Evolutionary conservation across 2,113 vertebrate genomes (phyloP).

Genomic region (Otis tarda): DNA sequence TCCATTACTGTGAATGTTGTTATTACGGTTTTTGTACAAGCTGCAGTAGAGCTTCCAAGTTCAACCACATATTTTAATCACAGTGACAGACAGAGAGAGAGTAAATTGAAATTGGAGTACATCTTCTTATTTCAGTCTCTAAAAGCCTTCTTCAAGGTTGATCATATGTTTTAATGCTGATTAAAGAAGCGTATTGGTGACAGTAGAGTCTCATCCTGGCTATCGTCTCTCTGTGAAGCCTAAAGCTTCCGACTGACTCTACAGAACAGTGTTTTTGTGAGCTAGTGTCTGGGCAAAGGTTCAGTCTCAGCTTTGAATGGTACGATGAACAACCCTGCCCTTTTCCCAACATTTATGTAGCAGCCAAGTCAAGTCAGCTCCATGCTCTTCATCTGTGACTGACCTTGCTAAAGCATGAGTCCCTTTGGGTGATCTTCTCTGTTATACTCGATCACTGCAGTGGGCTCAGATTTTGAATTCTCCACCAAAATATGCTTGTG

Average conservation of each 20-base stretch:
- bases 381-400: neutral
- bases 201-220: neutral
- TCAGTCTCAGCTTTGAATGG: neutral
- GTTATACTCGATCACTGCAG: neutral
- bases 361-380: neutral
- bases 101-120: neutral
- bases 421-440: fast-evolving
- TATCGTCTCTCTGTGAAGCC: neutral
- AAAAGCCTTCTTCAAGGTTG: neutral
- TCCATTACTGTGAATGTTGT: neutral
- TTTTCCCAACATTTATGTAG: neutral
- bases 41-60: neutral
- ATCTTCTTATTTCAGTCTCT: neutral
- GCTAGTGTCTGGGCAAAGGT: neutral
- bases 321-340: neutral
- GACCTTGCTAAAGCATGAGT: neutral
- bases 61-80: neutral
- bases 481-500: neutral
- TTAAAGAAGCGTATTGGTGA: neutral
- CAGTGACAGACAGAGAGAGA: neutral
- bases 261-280: neutral
- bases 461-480: neutral
- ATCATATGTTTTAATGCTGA: neutral
- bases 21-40: neutral
- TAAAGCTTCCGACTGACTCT: neutral